Percentiles rank a stretch among this genome's conserved stretches.
Conservation (phyloP, 2,888 invertebrate genomes). For the Eristalinus aeneus region DNA sequence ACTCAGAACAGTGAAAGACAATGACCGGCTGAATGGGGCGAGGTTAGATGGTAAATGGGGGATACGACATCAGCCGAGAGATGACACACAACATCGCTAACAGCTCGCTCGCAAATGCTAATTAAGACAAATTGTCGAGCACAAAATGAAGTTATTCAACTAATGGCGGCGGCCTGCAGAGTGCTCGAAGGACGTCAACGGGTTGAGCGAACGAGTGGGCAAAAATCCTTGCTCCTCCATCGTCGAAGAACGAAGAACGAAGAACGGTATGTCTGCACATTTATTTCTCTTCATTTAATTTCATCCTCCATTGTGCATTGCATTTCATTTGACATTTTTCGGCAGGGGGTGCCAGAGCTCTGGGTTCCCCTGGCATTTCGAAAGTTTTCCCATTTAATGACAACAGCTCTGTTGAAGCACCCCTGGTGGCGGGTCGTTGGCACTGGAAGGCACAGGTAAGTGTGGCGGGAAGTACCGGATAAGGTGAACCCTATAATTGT, state of each 20-base stretch:
- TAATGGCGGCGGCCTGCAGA: slow-evolving; percentile 56
- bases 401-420: slow-evolving; percentile 28
- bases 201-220: too few species aligned
- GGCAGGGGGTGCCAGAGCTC: background rate
- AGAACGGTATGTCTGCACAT: slow-evolving; percentile 55
- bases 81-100: slow-evolving; percentile 65
- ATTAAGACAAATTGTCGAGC: slow-evolving; percentile 69
- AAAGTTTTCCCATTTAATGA: slow-evolving; percentile 63
- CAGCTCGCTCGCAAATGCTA: slow-evolving; percentile 63
- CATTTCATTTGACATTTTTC: slow-evolving; percentile 41
- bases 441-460: slow-evolving; percentile 4
- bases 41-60: slow-evolving; percentile 28
- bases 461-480: background rate
- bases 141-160: slow-evolving; percentile 70
- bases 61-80: slow-evolving; percentile 13
- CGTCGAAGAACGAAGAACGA: too few species aligned
- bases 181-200: slow-evolving; percentile 58
- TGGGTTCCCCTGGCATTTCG: slow-evolving; percentile 22
- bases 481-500: slow-evolving; percentile 50
- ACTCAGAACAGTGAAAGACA: slow-evolving; percentile 42
- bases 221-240: background rate
- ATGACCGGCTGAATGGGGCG: background rate
- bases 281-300: slow-evolving; percentile 68
- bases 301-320: slow-evolving; percentile 50
- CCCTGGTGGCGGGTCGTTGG: background rate